Percentiles rank a stretch among this genome's conserved stretches.
Conservation (phyloP, 1,140 invertebrate genomes). For the Steinernema feltiae region DNA sequence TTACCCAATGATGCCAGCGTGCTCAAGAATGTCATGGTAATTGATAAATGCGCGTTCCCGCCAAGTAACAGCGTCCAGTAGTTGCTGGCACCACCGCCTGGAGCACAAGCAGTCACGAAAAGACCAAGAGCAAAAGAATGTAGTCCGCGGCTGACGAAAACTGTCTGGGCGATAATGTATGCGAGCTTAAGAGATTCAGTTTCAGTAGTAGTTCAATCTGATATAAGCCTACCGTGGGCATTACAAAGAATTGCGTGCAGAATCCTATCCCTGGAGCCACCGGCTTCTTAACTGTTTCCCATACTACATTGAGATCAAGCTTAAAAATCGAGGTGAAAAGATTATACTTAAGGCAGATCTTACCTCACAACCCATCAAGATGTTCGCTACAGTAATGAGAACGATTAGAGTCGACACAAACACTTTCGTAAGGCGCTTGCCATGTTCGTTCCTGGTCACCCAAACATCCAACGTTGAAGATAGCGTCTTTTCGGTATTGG, state of each 20-base stretch:
- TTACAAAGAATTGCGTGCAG: conserved; percentile 74
- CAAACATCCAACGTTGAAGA: conserved; percentile 27
- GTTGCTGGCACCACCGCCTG: conserved; percentile 87
- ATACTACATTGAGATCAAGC: conserved; percentile 65
- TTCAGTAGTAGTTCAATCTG: background rate
- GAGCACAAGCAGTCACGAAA: conserved; percentile 79
- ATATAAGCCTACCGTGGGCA: conserved; percentile 71
- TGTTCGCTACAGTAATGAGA: conserved; percentile 76
- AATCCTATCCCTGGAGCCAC: conserved; percentile 78
- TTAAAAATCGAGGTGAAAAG: too few relatives aligned
- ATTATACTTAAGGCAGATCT: background rate
- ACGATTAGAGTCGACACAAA: conserved; percentile 73
- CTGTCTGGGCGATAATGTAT: conserved; percentile 68
- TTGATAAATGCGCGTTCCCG: conserved; percentile 79
- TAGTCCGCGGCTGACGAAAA: conserved; percentile 61
- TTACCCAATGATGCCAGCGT: conserved; percentile 76
- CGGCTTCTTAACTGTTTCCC: conserved; percentile 68
- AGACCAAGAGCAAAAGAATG: conserved; percentile 65
- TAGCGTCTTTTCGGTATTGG: background rate
- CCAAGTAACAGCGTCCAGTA: conserved; percentile 82
- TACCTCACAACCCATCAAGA: conserved; percentile 86
- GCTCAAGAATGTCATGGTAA: conserved; percentile 85
- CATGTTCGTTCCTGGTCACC: conserved; percentile 64
- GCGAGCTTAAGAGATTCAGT: conserved; percentile 65
- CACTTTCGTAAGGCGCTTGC: conserved; percentile 67